These are phyloP conservation scores for Latrodectus elegans DNA, from an alignment of 2,888 invertebrate species.

Conservation along the genomic window DNA sequence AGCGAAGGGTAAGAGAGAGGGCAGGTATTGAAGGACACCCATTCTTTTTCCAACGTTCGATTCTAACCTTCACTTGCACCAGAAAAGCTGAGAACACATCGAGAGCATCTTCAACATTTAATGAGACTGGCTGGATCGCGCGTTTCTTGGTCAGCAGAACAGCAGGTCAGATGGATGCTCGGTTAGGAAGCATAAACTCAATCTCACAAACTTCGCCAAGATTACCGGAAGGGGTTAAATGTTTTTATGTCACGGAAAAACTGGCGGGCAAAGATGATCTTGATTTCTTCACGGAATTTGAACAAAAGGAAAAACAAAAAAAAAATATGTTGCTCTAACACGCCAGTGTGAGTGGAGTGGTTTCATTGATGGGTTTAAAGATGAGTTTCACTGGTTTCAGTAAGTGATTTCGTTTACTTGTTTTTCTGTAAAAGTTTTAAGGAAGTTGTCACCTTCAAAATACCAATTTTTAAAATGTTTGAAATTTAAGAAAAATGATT, in stretches of 20 bases:
- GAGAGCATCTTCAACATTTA: neutral
- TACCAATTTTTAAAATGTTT: too few relatives aligned
- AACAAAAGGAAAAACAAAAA: neutral
- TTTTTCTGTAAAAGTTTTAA: too few relatives aligned
- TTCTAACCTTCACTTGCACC: too few relatives aligned
- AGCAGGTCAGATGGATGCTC: neutral
- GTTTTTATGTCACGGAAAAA: slow-evolving; percentile 27
- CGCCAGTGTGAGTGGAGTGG: too few relatives aligned
- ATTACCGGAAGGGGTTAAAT: slow-evolving; percentile 42
- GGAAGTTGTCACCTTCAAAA: too few relatives aligned
- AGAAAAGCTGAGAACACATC: neutral
- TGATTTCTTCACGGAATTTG: neutral
- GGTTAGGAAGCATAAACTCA: neutral
- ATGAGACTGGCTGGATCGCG: neutral
- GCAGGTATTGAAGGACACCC: slow-evolving; percentile 62
- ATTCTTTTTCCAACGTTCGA: neutral
- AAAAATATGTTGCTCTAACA: neutral
- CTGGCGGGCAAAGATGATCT: neutral
- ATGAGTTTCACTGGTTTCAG: too few relatives aligned
- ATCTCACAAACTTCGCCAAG: neutral
- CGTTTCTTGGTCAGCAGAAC: slow-evolving; percentile 19
- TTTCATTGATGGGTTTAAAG: too few relatives aligned
- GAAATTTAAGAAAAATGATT: too few relatives aligned
- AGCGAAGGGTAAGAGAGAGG: slow-evolving; percentile 70
- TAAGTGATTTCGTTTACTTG: too few relatives aligned